Evolutionary conservation across 2,797 vertebrate species (phyloP).

Genomic region (Lepilemur septentrionalis): DNA sequence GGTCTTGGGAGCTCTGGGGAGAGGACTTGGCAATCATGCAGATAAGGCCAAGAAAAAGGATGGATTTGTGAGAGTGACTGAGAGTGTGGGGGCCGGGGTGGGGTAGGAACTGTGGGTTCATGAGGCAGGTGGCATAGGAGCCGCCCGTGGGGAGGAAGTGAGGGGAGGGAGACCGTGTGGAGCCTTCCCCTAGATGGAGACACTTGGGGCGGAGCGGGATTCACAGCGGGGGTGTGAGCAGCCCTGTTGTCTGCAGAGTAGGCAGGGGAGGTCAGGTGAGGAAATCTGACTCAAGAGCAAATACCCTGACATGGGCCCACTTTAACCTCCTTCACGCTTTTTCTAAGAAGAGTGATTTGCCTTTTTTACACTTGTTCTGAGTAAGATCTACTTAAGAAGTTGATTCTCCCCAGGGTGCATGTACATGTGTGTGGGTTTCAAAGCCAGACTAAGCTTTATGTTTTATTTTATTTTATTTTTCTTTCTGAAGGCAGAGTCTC

Average conservation of each 20-base stretch:
- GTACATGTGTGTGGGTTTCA: neutral
- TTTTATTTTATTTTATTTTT: too few species aligned
- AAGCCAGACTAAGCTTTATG: neutral
- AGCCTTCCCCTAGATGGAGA: neutral
- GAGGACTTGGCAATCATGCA: neutral
- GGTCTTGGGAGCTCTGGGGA: too few species aligned
- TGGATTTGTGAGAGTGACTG: neutral
- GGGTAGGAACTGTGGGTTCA: neutral
- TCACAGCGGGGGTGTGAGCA: rapidly evolving
- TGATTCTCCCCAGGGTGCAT: neutral
- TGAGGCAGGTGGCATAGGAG: neutral
- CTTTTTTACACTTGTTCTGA: neutral
- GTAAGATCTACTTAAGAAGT: neutral
- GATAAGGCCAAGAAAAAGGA: neutral
- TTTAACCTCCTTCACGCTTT: neutral
- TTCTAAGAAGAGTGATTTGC: neutral
- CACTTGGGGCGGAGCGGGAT: too few species aligned
- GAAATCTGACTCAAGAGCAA: too few species aligned
- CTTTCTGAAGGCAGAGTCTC: too few species aligned
- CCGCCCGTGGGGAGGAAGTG: neutral
- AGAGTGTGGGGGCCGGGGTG: neutral
- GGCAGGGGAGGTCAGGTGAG: neutral
- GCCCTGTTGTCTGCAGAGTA: neutral
- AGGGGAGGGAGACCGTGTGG: neutral
- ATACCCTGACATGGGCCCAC: neutral